Percentiles rank a stretch among this genome's conserved stretches.
Conservation (phyloP, 2,888 invertebrate genomes). For the Gandaritis pyraliata region DNA sequence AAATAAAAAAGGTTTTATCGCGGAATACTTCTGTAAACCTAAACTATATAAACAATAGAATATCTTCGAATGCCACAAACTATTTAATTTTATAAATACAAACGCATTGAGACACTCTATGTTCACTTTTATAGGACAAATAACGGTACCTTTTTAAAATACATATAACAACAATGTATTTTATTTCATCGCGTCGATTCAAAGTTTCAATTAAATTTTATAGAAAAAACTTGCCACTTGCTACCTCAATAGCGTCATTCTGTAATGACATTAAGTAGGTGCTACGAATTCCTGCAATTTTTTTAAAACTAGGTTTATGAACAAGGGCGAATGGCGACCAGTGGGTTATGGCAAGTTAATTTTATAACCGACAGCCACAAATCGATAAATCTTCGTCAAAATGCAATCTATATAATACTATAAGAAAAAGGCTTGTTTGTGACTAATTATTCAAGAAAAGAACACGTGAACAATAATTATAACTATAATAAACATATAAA, state of each 20-base stretch:
- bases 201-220: too few relatives aligned
- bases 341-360: slow-evolving; percentile 12
- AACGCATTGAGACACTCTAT: slow-evolving; percentile 17
- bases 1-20: slow-evolving; percentile 38
- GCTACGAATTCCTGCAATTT: too few relatives aligned
- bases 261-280: too few relatives aligned
- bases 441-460: slow-evolving; percentile 39
- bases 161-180: too few relatives aligned
- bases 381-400: slow-evolving; percentile 21
- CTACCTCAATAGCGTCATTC: too few relatives aligned
- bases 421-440: slow-evolving; percentile 42
- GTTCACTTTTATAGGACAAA: slow-evolving; percentile 2
- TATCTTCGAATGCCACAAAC: slow-evolving; percentile 34
- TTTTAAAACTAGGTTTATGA: too few relatives aligned
- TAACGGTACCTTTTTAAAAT: background rate
- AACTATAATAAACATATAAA: slow-evolving; percentile 41
- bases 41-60: slow-evolving; percentile 38
- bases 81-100: slow-evolving; percentile 22
- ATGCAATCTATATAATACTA: slow-evolving; percentile 39
- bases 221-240: too few relatives aligned
- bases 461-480: slow-evolving; percentile 35
- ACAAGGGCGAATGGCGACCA: background rate
- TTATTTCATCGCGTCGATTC: too few relatives aligned
- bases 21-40: slow-evolving; percentile 37
- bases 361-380: background rate